Base-by-base conservation (phyloP, 1,140 invertebrate species). In the Alviniconcha marisindica region DNA sequence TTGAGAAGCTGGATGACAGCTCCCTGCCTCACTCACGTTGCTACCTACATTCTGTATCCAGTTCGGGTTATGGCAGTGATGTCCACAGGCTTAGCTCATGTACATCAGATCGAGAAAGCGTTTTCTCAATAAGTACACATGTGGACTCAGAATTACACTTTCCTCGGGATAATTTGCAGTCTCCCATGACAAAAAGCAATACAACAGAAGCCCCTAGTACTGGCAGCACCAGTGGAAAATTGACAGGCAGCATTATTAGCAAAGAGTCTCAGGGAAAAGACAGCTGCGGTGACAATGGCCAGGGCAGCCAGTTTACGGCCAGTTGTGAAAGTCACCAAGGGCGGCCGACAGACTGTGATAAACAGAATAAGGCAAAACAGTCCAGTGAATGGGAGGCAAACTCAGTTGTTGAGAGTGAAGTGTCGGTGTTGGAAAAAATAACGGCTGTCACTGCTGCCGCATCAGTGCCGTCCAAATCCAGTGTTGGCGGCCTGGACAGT, bases 401-500 rank as follows among this genome's bases (percentile, higher is more conserved):
- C 44, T 18, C 18, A 48, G 44, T 48, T 48, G 44, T 48, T 48
- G 44, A 48, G 44, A 48, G 44, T 48, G 44, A 48, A 10, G 44
- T 48, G 7, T 48, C 18, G 44, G 18, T 48, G 18, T 10, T 18
- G 18, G 18, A 48, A 48, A 48, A 48, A 48, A 48, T 48, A 48
- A 48, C 44, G 18, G 44, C 44, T 48, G 44, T 48, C 44, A 48
- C 44, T 18, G 44, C 44, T 10, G 44, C 44, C 18, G 44, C 36
- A 14, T 2, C 14, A 5, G 40, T 24, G 38, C 38, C 78, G 1
- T 63, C 54, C 63, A 80, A 73, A 73, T 36, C 33, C 60, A 31
- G 33, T 36, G 38, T 82, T 38, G 82, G 85, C 31, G 86, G 90
- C 77, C 80, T 88, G 71, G 90, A 89, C 66, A 89, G 86, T 83